A percentile compares a stretch with the other conserved stretches of the same genome.
phyloP scores from a whole-genome alignment of 2,888 invertebrate species.

The Leptinotarsa tumamoca region DNA sequence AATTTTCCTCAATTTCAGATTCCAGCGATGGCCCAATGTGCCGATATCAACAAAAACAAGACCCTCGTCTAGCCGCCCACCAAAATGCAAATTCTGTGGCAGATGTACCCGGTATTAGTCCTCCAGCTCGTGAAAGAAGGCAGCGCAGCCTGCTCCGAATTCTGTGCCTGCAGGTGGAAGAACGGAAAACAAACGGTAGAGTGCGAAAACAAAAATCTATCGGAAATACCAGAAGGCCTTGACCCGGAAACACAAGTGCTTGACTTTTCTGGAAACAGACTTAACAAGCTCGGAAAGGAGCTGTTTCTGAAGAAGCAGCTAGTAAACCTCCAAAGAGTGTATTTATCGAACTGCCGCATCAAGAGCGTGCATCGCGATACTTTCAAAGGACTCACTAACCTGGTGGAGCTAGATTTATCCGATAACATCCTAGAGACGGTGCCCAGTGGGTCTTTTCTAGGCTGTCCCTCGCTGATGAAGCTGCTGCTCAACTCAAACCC shows the following conservation, averaged over 20 bases:
- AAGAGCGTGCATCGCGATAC: constrained; percentile 83
- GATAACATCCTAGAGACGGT: constrained; percentile 83
- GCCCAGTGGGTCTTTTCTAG: constrained; percentile 83
- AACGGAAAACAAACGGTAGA: constrained; percentile 92
- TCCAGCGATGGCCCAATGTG: constrained; percentile 26
- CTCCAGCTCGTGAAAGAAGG: constrained; percentile 42
- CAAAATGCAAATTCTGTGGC: constrained; percentile 45
- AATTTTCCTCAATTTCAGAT: constrained; percentile 32
- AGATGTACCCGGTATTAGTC: constrained; percentile 41
- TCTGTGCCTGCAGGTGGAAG: constrained; percentile 92
- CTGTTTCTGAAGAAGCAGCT: constrained; percentile 83
- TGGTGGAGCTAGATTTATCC: constrained; percentile 90
- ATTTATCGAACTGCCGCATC: constrained; percentile 82
- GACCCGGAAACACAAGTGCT: constrained; percentile 89
- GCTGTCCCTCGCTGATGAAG: constrained; percentile 85
- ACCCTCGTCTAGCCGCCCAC: constrained; percentile 11
- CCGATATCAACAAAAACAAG: constrained; percentile 25
- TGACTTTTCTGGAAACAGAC: constrained; percentile 85
- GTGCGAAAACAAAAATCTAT: constrained; percentile 82
- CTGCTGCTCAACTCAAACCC: constrained; percentile 86
- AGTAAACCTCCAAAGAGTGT: constrained; percentile 89
- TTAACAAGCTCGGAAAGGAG: constrained; percentile 82
- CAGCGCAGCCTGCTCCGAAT: constrained; percentile 75
- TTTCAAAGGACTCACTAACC: constrained; percentile 86
- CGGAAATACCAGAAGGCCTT: constrained; percentile 82